These are phyloP conservation scores for Melanotaenia trifasciata DNA, from an alignment of 2,797 vertebrate genomes.

Conservation along the genomic window DNA sequence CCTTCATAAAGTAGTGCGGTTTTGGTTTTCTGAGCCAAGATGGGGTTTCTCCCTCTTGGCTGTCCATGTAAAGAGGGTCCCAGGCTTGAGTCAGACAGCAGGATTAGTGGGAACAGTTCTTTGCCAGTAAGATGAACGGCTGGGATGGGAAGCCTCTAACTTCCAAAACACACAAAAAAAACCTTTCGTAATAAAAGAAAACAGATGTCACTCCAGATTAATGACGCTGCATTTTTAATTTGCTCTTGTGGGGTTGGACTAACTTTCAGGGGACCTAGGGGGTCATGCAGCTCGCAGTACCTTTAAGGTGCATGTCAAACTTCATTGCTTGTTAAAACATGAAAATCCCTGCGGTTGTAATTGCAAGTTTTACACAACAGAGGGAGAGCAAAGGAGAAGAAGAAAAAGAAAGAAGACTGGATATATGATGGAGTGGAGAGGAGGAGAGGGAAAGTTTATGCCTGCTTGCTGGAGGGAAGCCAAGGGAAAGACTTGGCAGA, in stretches of 20 bases:
- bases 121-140: slow-evolving; percentile 48
- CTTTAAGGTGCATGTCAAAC: slow-evolving; percentile 64
- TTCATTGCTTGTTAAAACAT: slow-evolving; percentile 62
- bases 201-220: slow-evolving; percentile 49
- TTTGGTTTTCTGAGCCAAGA: slow-evolving; percentile 47
- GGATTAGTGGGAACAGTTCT: slow-evolving; percentile 63
- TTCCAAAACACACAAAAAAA: slow-evolving; percentile 2
- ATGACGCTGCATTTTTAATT: slow-evolving; percentile 64
- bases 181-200: background rate
- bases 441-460: slow-evolving; percentile 37
- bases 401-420: slow-evolving; percentile 23
- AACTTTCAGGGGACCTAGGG: slow-evolving; percentile 38
- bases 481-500: slow-evolving; percentile 63
- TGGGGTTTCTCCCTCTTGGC: slow-evolving; percentile 55
- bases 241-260: slow-evolving; percentile 45
- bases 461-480: slow-evolving; percentile 36
- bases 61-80: slow-evolving; percentile 48
- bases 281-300: slow-evolving; percentile 33
- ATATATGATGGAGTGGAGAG: slow-evolving; percentile 31
- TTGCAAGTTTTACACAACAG: slow-evolving; percentile 65
- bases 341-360: slow-evolving; percentile 54
- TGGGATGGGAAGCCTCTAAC: slow-evolving; percentile 41
- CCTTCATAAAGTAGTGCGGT: slow-evolving; percentile 60
- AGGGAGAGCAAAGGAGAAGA: slow-evolving; percentile 28
- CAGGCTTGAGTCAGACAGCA: slow-evolving; percentile 48